Evolutionary conservation across 2,113 vertebrate genomes (phyloP).

Genomic region (Ptychochromis oligacanthus): DNA sequence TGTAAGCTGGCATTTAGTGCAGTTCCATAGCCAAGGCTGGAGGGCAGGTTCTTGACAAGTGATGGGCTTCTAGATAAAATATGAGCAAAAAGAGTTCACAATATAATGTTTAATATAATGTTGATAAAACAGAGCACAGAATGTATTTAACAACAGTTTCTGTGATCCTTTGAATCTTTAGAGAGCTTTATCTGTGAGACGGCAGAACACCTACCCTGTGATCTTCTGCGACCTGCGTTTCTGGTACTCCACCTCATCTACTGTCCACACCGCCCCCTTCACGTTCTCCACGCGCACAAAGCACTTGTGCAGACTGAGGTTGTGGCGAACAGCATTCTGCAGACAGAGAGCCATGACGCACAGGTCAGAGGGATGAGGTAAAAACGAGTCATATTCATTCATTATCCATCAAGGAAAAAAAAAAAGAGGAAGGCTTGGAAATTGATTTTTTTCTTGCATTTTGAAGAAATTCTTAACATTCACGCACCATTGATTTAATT

Average conservation of each 20-base stretch:
- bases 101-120: background rate
- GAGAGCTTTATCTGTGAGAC: background rate
- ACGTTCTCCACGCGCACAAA: constrained; percentile 99
- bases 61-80: constrained; percentile 89
- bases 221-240: constrained; percentile 99
- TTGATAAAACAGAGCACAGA: background rate
- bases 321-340: constrained; percentile 99
- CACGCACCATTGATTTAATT: constrained; percentile 81
- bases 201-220: constrained; percentile 87
- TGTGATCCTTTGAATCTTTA: constrained; percentile 6
- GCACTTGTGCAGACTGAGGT: constrained; percentile 99
- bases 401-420: constrained; percentile 43
- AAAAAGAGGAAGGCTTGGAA: constrained; percentile 33
- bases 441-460: constrained; percentile 61
- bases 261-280: constrained; percentile 99
- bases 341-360: constrained; percentile 66
- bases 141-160: background rate
- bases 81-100: constrained; percentile 32
- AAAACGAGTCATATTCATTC: constrained; percentile 51
- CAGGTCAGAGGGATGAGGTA: constrained; percentile 52
- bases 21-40: constrained; percentile 97
- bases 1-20: constrained; percentile 99
- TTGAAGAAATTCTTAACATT: constrained; percentile 76
- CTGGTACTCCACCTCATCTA: constrained; percentile 99
- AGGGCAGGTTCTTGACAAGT: constrained; percentile 98